A percentile compares a stretch with the other conserved stretches of the same genome.
Conservation (phyloP, 2,113 vertebrate species). For the Xiphophorus maculatus region DNA sequence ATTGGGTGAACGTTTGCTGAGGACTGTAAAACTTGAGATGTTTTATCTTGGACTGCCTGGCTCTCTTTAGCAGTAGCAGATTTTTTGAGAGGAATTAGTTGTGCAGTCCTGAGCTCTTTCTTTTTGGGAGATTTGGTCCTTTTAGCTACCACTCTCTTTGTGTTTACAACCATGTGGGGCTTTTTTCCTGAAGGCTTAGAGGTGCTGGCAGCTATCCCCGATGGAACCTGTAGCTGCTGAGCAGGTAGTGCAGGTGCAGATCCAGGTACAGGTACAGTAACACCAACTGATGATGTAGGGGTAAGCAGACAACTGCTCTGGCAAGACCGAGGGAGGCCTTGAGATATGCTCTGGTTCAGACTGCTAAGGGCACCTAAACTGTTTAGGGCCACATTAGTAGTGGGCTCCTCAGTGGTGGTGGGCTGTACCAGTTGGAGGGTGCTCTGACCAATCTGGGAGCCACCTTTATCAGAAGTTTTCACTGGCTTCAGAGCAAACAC, state of each 20-base stretch:
- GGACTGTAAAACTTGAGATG: conserved; percentile 33
- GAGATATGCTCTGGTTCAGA: conserved; percentile 96
- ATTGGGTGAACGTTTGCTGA: conserved; percentile 21
- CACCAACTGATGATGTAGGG: conserved; percentile 70
- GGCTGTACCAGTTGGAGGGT: conserved; percentile 95
- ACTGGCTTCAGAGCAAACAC: conserved; percentile 94
- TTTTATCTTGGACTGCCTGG: conserved; percentile 40
- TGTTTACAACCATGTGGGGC: conserved; percentile 65
- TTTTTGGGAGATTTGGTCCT: conserved; percentile 81
- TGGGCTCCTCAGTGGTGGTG: conserved; percentile 92
- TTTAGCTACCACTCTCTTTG: conserved; percentile 83
- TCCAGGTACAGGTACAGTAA: conserved; percentile 42
- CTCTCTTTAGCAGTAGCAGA: conserved; percentile 49
- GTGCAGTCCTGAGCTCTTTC: conserved; percentile 62
- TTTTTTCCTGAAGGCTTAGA: conserved; percentile 67
- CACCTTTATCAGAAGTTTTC: conserved; percentile 87
- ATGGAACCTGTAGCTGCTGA: conserved; percentile 54
- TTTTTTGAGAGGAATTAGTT: conserved; percentile 61
- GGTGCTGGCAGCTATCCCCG: conserved; percentile 40
- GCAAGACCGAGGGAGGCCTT: conserved; percentile 81
- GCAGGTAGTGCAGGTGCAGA: conserved; percentile 48
- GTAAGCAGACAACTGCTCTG: conserved; percentile 85
- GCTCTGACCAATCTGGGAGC: conserved; percentile 79
- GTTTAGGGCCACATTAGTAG: conserved; percentile 93
- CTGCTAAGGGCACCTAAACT: conserved; percentile 94